Evolutionary conservation across 1,140 invertebrate genomes (phyloP), one percentile per base, ranked within the genome.

Genomic region (Panagrolaimus sp.): DNA sequence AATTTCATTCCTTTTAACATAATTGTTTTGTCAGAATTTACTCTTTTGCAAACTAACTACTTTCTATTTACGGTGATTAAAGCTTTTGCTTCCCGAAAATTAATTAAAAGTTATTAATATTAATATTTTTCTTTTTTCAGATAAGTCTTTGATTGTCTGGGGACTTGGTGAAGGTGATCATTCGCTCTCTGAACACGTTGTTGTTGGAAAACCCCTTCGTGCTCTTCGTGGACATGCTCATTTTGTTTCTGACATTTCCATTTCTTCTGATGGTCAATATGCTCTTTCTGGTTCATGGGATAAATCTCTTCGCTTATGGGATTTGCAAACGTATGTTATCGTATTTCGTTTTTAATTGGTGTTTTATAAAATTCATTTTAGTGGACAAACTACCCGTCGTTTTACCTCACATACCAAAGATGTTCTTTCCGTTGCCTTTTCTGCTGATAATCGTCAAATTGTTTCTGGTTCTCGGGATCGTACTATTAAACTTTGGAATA

Each of bases 401-500:
- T 99, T 99, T 85, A 93, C 95, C 88, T 94, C 96, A 85, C 96
- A 99, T 88, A 96, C 92, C 78, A 97, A 98, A 89, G 96, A 98
- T 89, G 96, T 99, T 24, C 86, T 99, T 78, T 96, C 93, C 76
- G 96, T 99, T 76, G 96, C 96, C 15, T 98, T 99, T 87, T 98
- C 95, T 58, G 93, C 94, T 79, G 96, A 99, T 86, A 98, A 99
- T 85, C 89, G 96, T 86, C 96, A 99, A 87, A 99, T 99, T 86
- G 95, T 99, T 7, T 98, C 94, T 83, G 96, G 95, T 43, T 97
- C 94, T 55, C 89, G 96, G 45, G 96, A 99, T 88, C 96, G 94
- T 84, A 96, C 94, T 70, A 98, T 99, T 85, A 98, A 98, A 86
- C 85, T 99, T 83, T 99, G 96, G 96, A 99, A 99, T 85, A 99